phyloP scores from a whole-genome alignment of 2,797 vertebrate genomes.

The Liparis tanakae region DNA sequence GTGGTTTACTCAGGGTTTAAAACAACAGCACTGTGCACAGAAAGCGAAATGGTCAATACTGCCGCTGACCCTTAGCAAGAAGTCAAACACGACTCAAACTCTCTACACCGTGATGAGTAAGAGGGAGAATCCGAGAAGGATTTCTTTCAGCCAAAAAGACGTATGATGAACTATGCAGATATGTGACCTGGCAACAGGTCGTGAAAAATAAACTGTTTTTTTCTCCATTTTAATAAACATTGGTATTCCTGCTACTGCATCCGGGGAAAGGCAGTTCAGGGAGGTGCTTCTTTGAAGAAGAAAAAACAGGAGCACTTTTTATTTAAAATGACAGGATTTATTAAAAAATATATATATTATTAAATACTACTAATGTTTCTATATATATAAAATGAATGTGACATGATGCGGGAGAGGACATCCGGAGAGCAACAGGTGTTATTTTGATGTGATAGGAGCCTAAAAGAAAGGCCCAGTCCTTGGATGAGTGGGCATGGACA shows the following conservation, averaged over 20 bases:
- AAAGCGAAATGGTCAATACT: conserved; percentile 77
- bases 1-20: conserved; percentile 81
- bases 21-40: conserved; percentile 75
- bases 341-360: not conserved
- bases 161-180: conserved; percentile 57
- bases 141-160: conserved; percentile 46
- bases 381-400: not conserved
- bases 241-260: conserved; percentile 38
- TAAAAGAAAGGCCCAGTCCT: conserved; percentile 41
- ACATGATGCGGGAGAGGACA: conserved; percentile 18
- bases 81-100: conserved; percentile 52
- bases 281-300: conserved; percentile 19
- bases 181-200: conserved; percentile 48
- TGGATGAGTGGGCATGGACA: conserved; percentile 47
- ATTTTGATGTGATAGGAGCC: conserved; percentile 49
- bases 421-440: conserved; percentile 55
- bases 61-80: conserved; percentile 73
- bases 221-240: conserved; percentile 52
- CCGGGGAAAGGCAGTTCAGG: conserved; percentile 15
- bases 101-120: conserved; percentile 53
- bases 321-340: conserved; percentile 27
- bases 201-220: conserved; percentile 53
- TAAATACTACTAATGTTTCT: conserved; percentile 10
- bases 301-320: conserved; percentile 2
- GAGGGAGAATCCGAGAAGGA: conserved; percentile 54